Evolutionary conservation across 2,888 invertebrate species (phyloP).

Genomic region (Alloscopus bannaensis): DNA sequence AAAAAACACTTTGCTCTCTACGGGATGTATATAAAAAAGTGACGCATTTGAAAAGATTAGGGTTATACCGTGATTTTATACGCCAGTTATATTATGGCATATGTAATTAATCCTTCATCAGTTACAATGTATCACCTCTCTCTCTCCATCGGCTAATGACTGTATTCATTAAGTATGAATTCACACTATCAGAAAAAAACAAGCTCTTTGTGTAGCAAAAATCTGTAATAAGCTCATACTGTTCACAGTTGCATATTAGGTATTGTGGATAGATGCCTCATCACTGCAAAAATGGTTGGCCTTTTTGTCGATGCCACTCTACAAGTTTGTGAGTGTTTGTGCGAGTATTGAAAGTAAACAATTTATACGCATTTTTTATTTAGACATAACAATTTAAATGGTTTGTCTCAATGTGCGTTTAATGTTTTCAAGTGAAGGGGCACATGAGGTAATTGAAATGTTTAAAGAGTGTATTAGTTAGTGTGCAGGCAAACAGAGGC

Average conservation of each 20-base stretch:
- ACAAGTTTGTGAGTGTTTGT: not conserved
- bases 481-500: not conserved
- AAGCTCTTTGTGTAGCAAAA: not conserved
- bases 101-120: slow-evolving; percentile 56
- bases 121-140: not conserved
- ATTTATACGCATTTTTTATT: no score
- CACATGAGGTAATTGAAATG: not conserved
- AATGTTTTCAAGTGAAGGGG: no score
- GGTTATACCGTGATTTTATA: not conserved
- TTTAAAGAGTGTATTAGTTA: not conserved
- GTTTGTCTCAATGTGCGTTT: no score
- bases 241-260: no score
- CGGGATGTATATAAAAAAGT: not conserved
- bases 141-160: no score
- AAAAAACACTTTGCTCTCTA: not conserved
- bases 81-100: not conserved
- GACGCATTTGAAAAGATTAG: not conserved
- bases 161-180: no score
- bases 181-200: not conserved
- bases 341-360: not conserved
- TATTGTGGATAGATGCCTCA: no score
- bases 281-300: no score
- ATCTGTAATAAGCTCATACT: not conserved
- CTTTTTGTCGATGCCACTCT: no score
- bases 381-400: no score